These are phyloP conservation scores for Orchesellides sinensis DNA, from an alignment of 2,888 invertebrate genomes.

Conservation along the genomic window DNA sequence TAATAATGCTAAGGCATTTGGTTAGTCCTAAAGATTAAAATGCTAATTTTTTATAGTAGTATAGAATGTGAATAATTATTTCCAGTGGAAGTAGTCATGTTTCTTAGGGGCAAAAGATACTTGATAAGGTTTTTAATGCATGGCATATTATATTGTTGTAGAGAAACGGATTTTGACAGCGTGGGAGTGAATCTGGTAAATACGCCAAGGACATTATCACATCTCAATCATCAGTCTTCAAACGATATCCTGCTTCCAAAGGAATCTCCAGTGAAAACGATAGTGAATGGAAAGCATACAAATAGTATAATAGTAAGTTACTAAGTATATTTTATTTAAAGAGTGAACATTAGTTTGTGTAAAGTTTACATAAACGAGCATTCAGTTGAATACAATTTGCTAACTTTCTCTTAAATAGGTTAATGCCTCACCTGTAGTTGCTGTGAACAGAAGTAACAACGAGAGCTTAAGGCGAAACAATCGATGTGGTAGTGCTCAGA, in stretches of 20 bases:
- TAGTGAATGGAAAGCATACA: conserved; percentile 59
- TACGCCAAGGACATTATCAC: background rate
- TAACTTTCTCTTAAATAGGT: background rate
- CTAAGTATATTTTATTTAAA: background rate
- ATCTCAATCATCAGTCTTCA: conserved; percentile 1
- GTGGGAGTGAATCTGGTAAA: background rate
- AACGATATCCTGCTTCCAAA: background rate
- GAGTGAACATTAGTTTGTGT: background rate
- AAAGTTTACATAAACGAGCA: background rate
- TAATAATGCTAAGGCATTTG: too few species aligned
- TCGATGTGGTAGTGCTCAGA: conserved; percentile 23
- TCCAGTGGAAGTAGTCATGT: too few species aligned
- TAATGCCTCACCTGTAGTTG: conserved; percentile 8
- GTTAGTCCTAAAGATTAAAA: too few species aligned
- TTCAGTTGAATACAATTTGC: background rate
- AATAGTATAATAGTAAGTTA: conserved; percentile 54
- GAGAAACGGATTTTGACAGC: background rate
- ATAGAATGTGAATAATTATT: background rate
- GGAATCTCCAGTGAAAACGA: conserved; percentile 42
- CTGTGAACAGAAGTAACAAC: background rate
- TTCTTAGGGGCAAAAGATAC: too few species aligned
- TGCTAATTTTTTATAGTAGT: background rate
- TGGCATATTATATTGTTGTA: background rate
- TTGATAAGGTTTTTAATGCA: background rate
- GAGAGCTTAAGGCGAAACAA: conserved; percentile 8